phyloP scores from a whole-genome alignment of 2,797 vertebrate genomes.

The Tachyglossus aculeatus region DNA sequence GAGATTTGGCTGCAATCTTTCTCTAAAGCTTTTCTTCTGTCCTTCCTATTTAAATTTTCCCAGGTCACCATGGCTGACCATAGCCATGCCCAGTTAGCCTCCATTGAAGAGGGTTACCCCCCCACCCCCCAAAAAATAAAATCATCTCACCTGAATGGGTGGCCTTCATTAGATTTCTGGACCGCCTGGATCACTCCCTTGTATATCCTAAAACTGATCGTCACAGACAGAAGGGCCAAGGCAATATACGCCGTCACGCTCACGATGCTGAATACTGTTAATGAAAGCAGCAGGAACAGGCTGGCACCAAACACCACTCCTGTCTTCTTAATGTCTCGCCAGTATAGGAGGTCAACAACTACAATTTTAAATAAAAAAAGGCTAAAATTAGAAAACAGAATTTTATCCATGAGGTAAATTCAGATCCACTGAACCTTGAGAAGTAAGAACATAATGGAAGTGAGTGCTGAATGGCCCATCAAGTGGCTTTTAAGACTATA shows the following conservation, averaged over 20 bases:
- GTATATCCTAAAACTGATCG: slow-evolving; percentile 97
- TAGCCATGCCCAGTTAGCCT: too few relatives aligned
- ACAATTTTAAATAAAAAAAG: slow-evolving; percentile 43
- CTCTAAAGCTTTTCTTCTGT: too few relatives aligned
- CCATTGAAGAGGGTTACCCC: too few relatives aligned
- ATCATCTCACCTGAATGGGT: slow-evolving; percentile 92
- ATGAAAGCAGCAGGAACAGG: slow-evolving; percentile 91
- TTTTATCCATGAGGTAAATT: neutral
- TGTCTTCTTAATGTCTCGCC: slow-evolving; percentile 94
- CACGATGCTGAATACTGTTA: slow-evolving; percentile 95
- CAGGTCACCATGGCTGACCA: too few relatives aligned
- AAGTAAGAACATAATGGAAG: neutral
- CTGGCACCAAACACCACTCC: slow-evolving; percentile 91
- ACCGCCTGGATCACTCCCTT: slow-evolving; percentile 96
- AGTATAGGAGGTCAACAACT: slow-evolving; percentile 98
- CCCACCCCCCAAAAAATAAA: too few relatives aligned
- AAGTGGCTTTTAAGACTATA: too few relatives aligned
- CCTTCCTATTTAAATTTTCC: too few relatives aligned
- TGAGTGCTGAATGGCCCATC: neutral
- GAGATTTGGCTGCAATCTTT: too few relatives aligned
- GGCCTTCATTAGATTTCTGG: slow-evolving; percentile 96
- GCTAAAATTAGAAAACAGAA: slow-evolving; percentile 54
- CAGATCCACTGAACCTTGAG: neutral
- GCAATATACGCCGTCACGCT: slow-evolving; percentile 92
- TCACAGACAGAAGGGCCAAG: slow-evolving; percentile 92